phyloP scores from a whole-genome alignment of 2,797 vertebrate genomes.

The Cottoperca gobio region DNA sequence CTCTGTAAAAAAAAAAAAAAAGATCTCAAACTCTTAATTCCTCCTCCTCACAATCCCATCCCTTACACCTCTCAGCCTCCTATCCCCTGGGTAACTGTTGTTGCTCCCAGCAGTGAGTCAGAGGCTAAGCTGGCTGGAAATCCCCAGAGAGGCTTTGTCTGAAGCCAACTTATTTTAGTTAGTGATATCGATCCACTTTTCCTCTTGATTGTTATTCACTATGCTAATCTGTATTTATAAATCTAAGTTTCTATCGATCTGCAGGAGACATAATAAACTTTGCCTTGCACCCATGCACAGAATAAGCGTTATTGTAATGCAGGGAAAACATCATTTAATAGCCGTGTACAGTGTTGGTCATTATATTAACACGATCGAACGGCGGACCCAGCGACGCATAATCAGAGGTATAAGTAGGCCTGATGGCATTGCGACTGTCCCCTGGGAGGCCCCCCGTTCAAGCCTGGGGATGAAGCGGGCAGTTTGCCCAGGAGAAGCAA shows the following conservation, averaged over 20 bases:
- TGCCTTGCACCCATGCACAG: constrained; percentile 85
- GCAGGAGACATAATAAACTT: constrained; percentile 92
- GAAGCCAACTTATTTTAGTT: constrained; percentile 90
- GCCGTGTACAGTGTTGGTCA: constrained; percentile 90
- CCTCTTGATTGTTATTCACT: constrained; percentile 94
- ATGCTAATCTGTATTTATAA: constrained; percentile 95
- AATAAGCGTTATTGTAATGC: constrained; percentile 94
- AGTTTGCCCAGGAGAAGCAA: constrained; percentile 69
- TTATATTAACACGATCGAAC: constrained; percentile 92
- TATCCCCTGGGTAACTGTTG: constrained; percentile 55
- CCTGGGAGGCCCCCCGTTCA: constrained; percentile 49
- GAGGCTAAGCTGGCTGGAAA: constrained; percentile 68
- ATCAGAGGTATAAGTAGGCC: constrained; percentile 80
- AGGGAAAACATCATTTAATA: constrained; percentile 94
- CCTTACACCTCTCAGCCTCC: constrained; percentile 42
- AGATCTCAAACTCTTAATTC: constrained; percentile 66
- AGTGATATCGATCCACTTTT: constrained; percentile 91
- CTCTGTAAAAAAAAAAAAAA: constrained; percentile 67
- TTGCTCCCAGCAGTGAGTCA: constrained; percentile 72
- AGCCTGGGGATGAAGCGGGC: constrained; percentile 65
- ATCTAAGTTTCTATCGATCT: constrained; percentile 93
- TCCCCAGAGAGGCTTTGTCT: constrained; percentile 84
- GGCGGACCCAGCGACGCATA: constrained; percentile 80
- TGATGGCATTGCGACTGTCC: constrained; percentile 67
- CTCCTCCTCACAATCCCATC: constrained; percentile 53